Evolutionary conservation across 2,113 vertebrate species (phyloP), one percentile per base, ranked within the genome.

Genomic region (Podocnemis expansa): DNA sequence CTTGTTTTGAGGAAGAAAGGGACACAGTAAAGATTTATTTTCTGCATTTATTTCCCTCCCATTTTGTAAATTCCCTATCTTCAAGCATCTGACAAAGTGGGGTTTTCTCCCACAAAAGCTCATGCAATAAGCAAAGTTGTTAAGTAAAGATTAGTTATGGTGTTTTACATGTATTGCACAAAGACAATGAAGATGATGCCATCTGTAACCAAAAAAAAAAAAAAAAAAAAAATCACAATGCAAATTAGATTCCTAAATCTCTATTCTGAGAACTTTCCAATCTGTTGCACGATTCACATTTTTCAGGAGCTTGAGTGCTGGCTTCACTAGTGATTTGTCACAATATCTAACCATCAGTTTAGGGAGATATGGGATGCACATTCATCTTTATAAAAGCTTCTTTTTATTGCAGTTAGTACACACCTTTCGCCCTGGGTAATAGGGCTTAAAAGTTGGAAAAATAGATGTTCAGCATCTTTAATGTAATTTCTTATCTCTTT

Each of bases 371-470:
- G 2, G 81, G 88, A 38, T 88, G 83, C 12, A 19, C 93, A 96
- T 96, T 83, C 67, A 91, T 95, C 96, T 95, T 91, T 92, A 80
- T 84, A 96, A 96, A 96, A 93, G 85, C 86, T 95, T 41, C 45
- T 56, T 89, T 94, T 95, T 76, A 89, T 96, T 90, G 58, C 55
- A 4, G 80, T 85, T 95, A 87, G 85, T 86, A 45, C 0, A 0
- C 43, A 78, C 93, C 92, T 96, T 95, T 96, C 0, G 11, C 93
- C 96, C 95, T 85, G 89, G 93, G 85, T 93, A 96, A 96, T 91
- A 89, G 87, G 87, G 86, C 94, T 94, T 96, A 38, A 1, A 1
- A 73, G 84, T 73, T 22, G 75, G 19, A 43, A 91, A 87, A 93
- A 90, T 78, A 76, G 8, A 73, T 67, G 67, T 82, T 52, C 85